A percentile compares a stretch with the other conserved stretches of the same genome.
Conservation (phyloP, 2,113 vertebrate genomes). For the Tichodroma muraria region DNA sequence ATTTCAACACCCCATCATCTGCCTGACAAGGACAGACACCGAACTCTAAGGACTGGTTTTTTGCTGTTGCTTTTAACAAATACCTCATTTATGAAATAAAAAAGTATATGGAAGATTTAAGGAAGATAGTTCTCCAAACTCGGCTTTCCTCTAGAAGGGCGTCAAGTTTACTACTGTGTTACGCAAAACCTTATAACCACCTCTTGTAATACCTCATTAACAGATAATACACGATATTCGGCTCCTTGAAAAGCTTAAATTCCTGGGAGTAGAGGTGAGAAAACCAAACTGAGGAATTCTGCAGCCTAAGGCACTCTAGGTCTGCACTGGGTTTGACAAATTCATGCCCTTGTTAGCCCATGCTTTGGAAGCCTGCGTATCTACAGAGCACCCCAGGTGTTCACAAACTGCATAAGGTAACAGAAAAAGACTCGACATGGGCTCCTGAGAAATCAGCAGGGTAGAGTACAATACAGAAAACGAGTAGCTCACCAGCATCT, state of each 20-base stretch:
- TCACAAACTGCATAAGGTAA: neutral
- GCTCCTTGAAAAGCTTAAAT: neutral
- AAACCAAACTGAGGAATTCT: too few species aligned
- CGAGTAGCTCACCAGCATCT: neutral
- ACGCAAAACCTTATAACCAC: neutral
- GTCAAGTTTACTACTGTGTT: neutral
- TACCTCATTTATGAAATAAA: neutral
- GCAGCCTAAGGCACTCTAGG: neutral
- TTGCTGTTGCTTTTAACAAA: neutral
- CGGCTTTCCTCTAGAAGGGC: neutral
- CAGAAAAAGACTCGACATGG: neutral
- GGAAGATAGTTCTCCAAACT: neutral
- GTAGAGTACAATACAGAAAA: neutral
- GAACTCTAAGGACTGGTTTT: neutral
- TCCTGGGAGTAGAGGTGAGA: neutral
- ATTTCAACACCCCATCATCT: neutral
- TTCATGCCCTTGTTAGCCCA: too few species aligned
- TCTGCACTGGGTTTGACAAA: neutral
- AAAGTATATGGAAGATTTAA: neutral
- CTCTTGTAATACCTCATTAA: neutral
- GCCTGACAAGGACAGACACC: neutral
- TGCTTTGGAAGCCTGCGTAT: accelerated
- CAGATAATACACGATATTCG: neutral
- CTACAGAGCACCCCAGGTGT: neutral
- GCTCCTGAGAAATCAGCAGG: neutral